Evolutionary conservation across 2,888 invertebrate genomes (phyloP).

Genomic region (Epiblema foenella): DNA sequence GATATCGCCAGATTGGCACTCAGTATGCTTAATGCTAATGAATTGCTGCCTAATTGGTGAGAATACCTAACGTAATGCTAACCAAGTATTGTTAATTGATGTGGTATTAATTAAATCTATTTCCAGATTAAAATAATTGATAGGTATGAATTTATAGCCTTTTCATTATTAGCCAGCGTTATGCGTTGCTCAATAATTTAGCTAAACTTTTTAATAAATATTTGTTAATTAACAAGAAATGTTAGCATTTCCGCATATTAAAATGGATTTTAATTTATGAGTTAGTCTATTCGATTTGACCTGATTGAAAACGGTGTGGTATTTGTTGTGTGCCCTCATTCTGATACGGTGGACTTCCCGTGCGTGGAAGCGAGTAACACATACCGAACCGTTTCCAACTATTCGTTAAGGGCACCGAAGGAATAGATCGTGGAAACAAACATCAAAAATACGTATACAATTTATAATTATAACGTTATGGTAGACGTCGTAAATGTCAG

Average conservation of each 20-base stretch:
- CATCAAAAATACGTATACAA: neutral
- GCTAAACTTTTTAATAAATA: constrained; percentile 3
- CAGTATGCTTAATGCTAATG: constrained; percentile 13
- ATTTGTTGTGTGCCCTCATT: neutral
- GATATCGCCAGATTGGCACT: constrained; percentile 1
- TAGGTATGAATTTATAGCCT: neutral
- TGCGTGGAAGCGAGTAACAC: neutral
- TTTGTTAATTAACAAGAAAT: constrained; percentile 13
- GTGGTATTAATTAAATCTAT: constrained; percentile 19
- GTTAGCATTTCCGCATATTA: neutral
- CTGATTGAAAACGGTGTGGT: neutral
- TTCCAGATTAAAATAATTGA: constrained; percentile 11
- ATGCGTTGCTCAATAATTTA: neutral
- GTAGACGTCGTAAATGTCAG: constrained; percentile 23
- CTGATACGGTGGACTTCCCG: neutral
- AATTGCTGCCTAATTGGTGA: constrained; percentile 18
- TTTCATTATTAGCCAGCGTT: neutral
- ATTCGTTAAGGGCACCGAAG: neutral
- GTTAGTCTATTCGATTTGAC: neutral
- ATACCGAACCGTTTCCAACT: neutral
- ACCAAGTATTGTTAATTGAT: constrained; percentile 19
- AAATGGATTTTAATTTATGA: neutral
- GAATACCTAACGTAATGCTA: constrained; percentile 13
- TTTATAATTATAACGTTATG: constrained; percentile 17
- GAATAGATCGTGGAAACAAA: neutral